These are phyloP conservation scores for Eriosoma lanigerum DNA, from an alignment of 1,140 invertebrate genomes.

Conservation along the genomic window DNA sequence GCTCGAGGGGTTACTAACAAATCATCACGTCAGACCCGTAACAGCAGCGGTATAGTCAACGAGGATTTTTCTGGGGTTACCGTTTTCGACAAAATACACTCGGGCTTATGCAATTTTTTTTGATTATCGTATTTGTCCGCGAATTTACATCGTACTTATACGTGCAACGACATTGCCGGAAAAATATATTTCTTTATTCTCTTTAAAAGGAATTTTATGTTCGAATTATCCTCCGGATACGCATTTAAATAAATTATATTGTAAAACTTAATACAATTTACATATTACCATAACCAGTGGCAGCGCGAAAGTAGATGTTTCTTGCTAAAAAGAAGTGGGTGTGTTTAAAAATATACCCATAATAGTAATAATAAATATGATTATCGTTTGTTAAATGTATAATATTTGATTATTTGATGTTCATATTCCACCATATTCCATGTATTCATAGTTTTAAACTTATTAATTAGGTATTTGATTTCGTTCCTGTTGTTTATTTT, in stretches of 20 bases:
- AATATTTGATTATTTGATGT: too few species aligned
- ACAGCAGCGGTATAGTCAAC: not conserved
- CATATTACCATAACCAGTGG: too few species aligned
- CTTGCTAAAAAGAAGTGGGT: too few species aligned
- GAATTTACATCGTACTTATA: not conserved
- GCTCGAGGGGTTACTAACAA: conserved; percentile 1
- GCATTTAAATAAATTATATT: not conserved
- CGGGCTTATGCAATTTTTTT: not conserved
- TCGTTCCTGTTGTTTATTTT: not conserved
- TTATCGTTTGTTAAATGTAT: too few species aligned
- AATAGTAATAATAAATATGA: too few species aligned
- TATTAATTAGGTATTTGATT: not conserved
- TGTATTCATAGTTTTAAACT: too few species aligned
- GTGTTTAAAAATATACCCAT: too few species aligned
- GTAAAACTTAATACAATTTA: not conserved
- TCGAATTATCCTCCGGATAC: not conserved
- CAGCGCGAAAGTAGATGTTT: too few species aligned
- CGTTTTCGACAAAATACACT: not conserved
- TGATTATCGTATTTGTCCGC: not conserved
- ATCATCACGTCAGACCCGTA: not conserved
- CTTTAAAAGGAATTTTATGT: not conserved
- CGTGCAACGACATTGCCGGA: not conserved
- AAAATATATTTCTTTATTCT: too few species aligned
- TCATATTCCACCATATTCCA: too few species aligned
- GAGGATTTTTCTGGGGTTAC: too few species aligned